Evolutionary conservation across 1,140 invertebrate species (phyloP).

Genomic region (Rhagoletis zephyria): DNA sequence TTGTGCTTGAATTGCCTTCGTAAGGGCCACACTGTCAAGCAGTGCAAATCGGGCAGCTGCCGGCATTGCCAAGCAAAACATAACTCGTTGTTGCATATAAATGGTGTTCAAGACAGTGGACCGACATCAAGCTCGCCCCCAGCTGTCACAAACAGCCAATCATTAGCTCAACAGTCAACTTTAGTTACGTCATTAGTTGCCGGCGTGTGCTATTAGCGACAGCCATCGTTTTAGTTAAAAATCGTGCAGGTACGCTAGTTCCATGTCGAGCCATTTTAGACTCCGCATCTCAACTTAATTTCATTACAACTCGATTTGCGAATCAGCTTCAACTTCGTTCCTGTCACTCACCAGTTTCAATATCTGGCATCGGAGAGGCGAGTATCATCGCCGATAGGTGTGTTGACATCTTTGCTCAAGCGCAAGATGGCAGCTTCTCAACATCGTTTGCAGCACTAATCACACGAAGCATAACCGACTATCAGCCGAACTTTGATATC

Average conservation of each 20-base stretch:
- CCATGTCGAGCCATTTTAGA: conserved; percentile 14
- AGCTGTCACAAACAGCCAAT: background rate
- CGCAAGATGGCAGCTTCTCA: background rate
- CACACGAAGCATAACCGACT: background rate
- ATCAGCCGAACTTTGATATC: background rate
- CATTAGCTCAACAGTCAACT: no score
- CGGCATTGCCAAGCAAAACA: no score
- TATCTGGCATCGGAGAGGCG: background rate
- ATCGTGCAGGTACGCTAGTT: background rate
- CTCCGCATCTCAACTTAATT: background rate
- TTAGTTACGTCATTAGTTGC: background rate
- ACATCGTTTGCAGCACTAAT: background rate
- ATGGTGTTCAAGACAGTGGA: no score
- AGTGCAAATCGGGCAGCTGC: no score
- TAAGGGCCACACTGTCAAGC: background rate
- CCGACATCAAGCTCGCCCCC: no score
- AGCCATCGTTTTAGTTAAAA: background rate
- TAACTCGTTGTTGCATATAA: no score
- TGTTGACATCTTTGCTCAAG: background rate
- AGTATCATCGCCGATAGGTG: background rate
- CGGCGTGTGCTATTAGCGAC: background rate
- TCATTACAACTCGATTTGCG: background rate
- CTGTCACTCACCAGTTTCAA: background rate
- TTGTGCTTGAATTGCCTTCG: background rate
- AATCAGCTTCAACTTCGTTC: background rate